Percentiles rank a stretch among this genome's conserved stretches.
Evolutionary conservation across 2,113 vertebrate genomes (phyloP).

Genomic region (Camelus dromedarius): DNA sequence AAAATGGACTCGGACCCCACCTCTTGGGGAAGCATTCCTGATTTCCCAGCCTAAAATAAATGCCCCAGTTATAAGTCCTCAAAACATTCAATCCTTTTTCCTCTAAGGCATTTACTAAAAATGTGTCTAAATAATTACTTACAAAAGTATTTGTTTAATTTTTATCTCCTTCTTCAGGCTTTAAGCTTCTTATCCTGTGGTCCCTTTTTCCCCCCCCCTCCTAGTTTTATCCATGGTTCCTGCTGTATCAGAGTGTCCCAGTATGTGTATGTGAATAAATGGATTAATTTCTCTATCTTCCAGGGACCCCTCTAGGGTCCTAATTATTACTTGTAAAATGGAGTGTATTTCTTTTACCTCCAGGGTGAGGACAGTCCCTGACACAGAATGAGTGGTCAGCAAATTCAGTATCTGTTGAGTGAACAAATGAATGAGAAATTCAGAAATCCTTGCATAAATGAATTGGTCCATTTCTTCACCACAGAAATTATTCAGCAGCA

Average conservation of each 20-base stretch:
- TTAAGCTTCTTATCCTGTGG: not conserved
- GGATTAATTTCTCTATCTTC: not conserved
- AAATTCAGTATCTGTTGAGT: not conserved
- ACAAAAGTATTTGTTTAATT: not conserved
- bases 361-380: not conserved
- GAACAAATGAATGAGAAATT: not conserved
- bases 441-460: not conserved
- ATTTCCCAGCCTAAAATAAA: slow-evolving; percentile 15
- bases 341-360: not conserved
- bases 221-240: not conserved
- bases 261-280: not conserved
- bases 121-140: slow-evolving; percentile 45
- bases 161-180: slow-evolving; percentile 22
- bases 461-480: not conserved
- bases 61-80: not conserved
- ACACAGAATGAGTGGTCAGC: not conserved
- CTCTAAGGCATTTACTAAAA: slow-evolving; percentile 37
- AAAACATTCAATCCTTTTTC: slow-evolving; percentile 6
- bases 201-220: not conserved
- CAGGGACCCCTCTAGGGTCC: no score
- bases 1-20: not conserved
- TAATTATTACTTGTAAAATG: not conserved
- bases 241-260: not conserved
- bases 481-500: not conserved
- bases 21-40: not conserved